Conservation (phyloP, 2,797 vertebrate species). For the Petrocephalus sullivani region DNA sequence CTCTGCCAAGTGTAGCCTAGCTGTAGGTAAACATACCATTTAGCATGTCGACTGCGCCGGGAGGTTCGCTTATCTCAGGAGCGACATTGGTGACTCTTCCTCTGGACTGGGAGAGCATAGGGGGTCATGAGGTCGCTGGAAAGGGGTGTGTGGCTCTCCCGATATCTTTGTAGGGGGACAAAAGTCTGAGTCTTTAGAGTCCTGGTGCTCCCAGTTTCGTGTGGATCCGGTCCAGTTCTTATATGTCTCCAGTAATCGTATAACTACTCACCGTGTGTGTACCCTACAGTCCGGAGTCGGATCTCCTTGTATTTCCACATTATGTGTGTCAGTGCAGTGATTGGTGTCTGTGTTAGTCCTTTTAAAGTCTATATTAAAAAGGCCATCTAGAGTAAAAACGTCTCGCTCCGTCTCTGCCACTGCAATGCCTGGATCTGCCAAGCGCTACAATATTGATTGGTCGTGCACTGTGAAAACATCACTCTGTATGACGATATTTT, state of each 20-base stretch:
- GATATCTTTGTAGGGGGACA: too few relatives aligned
- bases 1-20: too few relatives aligned
- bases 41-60: too few relatives aligned
- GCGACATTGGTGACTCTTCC: too few relatives aligned
- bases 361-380: background rate
- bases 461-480: background rate
- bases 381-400: background rate
- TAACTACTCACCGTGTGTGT: background rate
- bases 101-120: too few relatives aligned
- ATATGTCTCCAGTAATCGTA: background rate
- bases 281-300: background rate
- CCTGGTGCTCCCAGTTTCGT: too few relatives aligned
- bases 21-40: too few relatives aligned
- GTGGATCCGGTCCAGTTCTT: background rate
- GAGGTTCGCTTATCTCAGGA: too few relatives aligned
- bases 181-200: too few relatives aligned
- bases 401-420: background rate
- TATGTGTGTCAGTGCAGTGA: background rate
- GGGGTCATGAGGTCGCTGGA: too few relatives aligned
- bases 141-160: too few relatives aligned
- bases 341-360: background rate
- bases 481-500: background rate
- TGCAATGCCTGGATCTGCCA: background rate
- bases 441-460: background rate
- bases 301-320: background rate